Percentiles rank a stretch among this genome's conserved stretches.
Conservation (phyloP, 2,888 invertebrate genomes). For the Drosophila mettleri region DNA sequence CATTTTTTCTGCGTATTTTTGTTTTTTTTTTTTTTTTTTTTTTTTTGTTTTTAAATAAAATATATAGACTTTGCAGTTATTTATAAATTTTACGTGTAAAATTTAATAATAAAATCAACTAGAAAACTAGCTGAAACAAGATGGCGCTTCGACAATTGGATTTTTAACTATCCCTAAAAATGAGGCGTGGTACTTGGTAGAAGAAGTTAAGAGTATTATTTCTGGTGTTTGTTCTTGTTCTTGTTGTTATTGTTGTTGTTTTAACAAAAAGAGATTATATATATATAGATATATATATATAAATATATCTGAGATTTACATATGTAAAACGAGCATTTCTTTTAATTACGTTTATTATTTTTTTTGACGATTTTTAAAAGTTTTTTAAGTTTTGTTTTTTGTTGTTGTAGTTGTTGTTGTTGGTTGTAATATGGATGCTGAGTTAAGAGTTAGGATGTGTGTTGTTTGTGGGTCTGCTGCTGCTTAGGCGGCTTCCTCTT, state of each 20-base stretch:
- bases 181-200: conserved; percentile 61
- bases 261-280: conserved; percentile 72
- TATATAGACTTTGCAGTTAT: conserved; percentile 64
- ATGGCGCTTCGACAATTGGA: conserved; percentile 66
- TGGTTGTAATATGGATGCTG: conserved; percentile 64
- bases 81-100: conserved; percentile 80
- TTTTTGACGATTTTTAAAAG: conserved; percentile 75
- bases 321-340: conserved; percentile 80
- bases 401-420: conserved; percentile 25
- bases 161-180: conserved; percentile 69
- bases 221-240: conserved; percentile 36
- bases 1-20: conserved; percentile 40
- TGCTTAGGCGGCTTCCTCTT: conserved; percentile 86
- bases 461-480: conserved; percentile 66
- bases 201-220: conserved; percentile 72
- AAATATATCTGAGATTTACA: conserved; percentile 70
- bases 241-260: conserved; percentile 45
- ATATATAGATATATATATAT: conserved; percentile 1
- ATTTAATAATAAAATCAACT: conserved; percentile 78
- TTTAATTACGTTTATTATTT: conserved; percentile 79
- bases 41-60: conserved; percentile 63
- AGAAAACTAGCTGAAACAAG: conserved; percentile 76
- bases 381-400: conserved; percentile 45
- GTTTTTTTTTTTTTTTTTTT: conserved; percentile 38
- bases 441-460: conserved; percentile 76